Percentiles rank a stretch among this genome's conserved stretches.
Evolutionary conservation across 2,113 vertebrate genomes (phyloP).

Genomic region (Rostratula benghalensis): DNA sequence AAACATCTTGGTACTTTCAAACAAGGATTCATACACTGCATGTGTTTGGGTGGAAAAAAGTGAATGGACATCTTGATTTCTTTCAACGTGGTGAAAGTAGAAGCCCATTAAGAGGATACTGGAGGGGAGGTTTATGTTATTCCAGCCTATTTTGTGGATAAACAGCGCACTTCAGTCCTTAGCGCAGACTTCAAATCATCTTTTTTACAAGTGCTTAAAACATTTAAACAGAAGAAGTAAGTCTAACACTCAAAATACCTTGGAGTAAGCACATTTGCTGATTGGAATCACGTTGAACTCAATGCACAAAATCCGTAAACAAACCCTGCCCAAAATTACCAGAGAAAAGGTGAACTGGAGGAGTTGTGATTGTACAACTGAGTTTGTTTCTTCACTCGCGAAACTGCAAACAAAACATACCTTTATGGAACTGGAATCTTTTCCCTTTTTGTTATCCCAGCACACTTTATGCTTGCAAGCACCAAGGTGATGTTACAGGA

Average conservation of each 20-base stretch:
- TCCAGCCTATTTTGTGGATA: neutral
- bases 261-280: neutral
- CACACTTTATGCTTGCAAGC: neutral
- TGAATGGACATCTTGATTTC: neutral
- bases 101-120: neutral
- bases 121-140: neutral
- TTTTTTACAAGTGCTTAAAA: neutral
- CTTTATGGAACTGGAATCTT: neutral
- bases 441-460: neutral
- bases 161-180: neutral
- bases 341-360: neutral
- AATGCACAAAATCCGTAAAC: neutral
- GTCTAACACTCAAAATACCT: neutral
- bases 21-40: neutral
- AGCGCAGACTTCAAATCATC: neutral
- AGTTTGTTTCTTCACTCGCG: neutral
- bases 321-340: neutral
- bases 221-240: neutral
- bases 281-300: neutral
- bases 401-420: neutral
- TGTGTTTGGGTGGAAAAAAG: neutral
- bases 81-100: neutral
- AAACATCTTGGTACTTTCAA: neutral
- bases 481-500: neutral
- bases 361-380: neutral